Evolutionary conservation across 2,113 vertebrate genomes (phyloP).

Genomic region (Turnix velox): DNA sequence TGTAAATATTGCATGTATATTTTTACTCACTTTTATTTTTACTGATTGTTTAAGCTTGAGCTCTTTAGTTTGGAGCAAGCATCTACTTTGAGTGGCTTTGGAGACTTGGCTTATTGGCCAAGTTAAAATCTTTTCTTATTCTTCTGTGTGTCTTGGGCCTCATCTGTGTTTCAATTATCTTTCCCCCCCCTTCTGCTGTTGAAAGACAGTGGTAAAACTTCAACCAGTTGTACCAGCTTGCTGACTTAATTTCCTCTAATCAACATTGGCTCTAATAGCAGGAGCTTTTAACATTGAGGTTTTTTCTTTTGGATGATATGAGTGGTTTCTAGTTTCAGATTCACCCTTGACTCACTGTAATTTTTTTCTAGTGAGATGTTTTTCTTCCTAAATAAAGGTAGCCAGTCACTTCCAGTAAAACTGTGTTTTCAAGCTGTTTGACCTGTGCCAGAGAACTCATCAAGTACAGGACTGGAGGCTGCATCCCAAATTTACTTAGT

Average conservation of each 20-base stretch:
- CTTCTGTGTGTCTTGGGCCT: neutral
- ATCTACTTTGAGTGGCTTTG: neutral
- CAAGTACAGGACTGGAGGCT: neutral
- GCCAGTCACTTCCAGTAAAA: neutral
- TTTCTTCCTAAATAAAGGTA: neutral
- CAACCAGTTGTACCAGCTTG: neutral
- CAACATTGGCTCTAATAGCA: neutral
- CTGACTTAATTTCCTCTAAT: neutral
- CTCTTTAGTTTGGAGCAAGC: neutral
- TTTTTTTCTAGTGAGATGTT: neutral
- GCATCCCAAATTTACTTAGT: neutral
- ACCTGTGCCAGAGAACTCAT: neutral
- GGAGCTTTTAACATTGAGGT: neutral
- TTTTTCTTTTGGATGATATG: neutral
- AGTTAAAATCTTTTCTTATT: neutral
- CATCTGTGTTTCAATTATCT: neutral
- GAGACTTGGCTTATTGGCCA: neutral
- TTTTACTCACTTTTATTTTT: neutral
- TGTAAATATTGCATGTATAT: neutral
- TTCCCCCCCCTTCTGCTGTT: neutral
- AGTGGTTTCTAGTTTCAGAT: neutral
- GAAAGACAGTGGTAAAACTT: neutral
- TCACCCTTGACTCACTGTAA: neutral
- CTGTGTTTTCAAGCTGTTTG: neutral
- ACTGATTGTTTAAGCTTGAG: neutral